Evolutionary conservation across 2,113 vertebrate genomes (phyloP).

Genomic region (Tenebrosternarchus preto): DNA sequence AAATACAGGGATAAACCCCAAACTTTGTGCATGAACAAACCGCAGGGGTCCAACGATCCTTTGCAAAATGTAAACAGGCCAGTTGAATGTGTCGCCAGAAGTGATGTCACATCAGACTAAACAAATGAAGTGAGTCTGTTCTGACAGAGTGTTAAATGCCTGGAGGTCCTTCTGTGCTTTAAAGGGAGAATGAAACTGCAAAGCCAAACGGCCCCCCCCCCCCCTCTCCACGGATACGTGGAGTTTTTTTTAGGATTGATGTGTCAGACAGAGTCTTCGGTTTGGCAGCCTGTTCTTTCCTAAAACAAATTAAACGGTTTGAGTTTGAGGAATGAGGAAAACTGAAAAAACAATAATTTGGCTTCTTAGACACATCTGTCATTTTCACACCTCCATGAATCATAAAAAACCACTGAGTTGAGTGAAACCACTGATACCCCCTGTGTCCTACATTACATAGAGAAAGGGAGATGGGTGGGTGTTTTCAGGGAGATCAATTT

Average conservation of each 20-base stretch:
- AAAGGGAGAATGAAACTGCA: not conserved
- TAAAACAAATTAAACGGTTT: not conserved
- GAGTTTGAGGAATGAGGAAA: not conserved
- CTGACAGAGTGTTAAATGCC: not conserved
- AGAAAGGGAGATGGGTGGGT: not conserved
- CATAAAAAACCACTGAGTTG: constrained; percentile 30
- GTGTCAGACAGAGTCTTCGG: not conserved
- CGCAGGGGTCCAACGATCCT: not conserved
- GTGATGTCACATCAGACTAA: not conserved
- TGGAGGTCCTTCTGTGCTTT: not conserved
- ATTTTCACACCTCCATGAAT: constrained; percentile 11
- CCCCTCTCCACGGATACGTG: not conserved
- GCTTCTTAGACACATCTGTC: not conserved
- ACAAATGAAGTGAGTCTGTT: not conserved
- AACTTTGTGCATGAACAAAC: not conserved
- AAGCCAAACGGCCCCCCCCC: not conserved
- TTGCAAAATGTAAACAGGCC: not conserved
- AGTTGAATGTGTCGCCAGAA: not conserved
- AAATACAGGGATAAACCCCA: not conserved
- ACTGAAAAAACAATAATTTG: constrained; percentile 10
- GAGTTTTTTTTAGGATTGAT: not conserved
- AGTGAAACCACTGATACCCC: constrained; percentile 38
- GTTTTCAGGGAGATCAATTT: constrained; percentile 47
- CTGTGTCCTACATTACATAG: not conserved
- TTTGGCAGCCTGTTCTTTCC: not conserved